These are phyloP conservation scores for Steromphala cineraria DNA, from an alignment of 2,888 invertebrate species.

Conservation along the genomic window DNA sequence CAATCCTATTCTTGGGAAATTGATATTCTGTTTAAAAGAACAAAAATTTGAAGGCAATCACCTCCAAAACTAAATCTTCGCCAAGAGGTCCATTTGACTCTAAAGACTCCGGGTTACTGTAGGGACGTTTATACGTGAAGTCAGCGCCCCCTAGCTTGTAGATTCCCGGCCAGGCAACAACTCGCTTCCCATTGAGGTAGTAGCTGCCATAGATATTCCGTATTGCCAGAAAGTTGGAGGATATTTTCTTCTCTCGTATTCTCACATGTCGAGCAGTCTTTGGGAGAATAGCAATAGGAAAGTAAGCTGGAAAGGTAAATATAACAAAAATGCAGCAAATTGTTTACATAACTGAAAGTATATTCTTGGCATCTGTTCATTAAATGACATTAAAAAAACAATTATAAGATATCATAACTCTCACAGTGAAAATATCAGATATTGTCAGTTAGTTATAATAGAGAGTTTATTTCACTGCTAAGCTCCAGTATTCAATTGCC, in stretches of 20 bases:
- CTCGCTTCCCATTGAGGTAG: conserved; percentile 95
- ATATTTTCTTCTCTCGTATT: conserved; percentile 86
- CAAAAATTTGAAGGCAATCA: conserved; percentile 76
- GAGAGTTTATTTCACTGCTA: too few species aligned
- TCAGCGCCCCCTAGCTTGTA: conserved; percentile 88
- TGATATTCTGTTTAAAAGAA: too few species aligned
- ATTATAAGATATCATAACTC: too few species aligned
- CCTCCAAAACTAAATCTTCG: conserved; percentile 90
- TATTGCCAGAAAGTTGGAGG: conserved; percentile 94
- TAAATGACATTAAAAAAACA: too few species aligned
- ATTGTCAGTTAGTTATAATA: too few species aligned
- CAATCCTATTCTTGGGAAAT: too few species aligned
- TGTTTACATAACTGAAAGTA: too few species aligned
- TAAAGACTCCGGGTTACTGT: conserved; percentile 84
- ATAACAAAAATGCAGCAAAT: neutral
- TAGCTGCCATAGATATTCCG: conserved; percentile 89
- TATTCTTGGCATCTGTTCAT: too few species aligned
- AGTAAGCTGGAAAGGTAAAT: conserved; percentile 53
- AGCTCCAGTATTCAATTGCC: too few species aligned
- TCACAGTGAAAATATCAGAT: too few species aligned
- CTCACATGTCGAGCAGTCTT: conserved; percentile 54
- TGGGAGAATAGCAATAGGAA: conserved; percentile 63
- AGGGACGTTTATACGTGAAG: conserved; percentile 89
- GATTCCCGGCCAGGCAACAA: conserved; percentile 92
- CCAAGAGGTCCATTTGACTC: conserved; percentile 90